Evolutionary conservation across 2,113 vertebrate species (phyloP).

Genomic region (Phrynocephalus versicolor): DNA sequence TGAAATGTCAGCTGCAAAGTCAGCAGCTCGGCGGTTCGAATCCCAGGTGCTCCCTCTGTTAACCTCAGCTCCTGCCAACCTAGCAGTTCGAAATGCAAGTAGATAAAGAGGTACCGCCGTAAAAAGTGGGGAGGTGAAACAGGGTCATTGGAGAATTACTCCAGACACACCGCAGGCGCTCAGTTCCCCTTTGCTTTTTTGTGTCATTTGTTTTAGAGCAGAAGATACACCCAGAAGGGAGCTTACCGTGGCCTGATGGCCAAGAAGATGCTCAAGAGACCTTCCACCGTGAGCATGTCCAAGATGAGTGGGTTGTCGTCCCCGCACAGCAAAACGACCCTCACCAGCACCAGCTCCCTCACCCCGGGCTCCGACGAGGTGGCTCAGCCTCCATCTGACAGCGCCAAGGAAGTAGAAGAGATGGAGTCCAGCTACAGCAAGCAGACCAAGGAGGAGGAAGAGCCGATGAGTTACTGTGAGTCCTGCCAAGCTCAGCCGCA

Average conservation of each 20-base stretch:
- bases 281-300: constrained; percentile 38
- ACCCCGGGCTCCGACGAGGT: constrained; percentile 48
- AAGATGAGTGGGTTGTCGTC: constrained; percentile 65
- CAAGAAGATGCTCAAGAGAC: constrained; percentile 39
- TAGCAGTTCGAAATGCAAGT: no score
- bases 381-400: constrained; percentile 2
- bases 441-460: constrained; percentile 57
- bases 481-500: not conserved
- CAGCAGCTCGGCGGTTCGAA: no score
- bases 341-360: constrained; percentile 67
- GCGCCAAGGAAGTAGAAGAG: constrained; percentile 54
- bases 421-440: constrained; percentile 50
- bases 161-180: not conserved
- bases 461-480: constrained; percentile 67
- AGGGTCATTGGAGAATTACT: not conserved
- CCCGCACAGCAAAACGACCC: constrained; percentile 42
- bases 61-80: no score
- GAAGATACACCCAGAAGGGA: constrained; percentile 49
- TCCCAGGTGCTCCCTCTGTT: no score
- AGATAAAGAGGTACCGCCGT: no score
- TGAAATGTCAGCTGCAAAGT: no score
- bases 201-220: constrained; percentile 36
- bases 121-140: no score
- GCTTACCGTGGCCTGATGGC: not conserved
- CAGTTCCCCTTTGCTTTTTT: not conserved